Percentiles rank a stretch among this genome's conserved stretches.
These are phyloP conservation scores for Conus betulinus DNA, from an alignment of 1,140 invertebrate genomes.

Conservation along the genomic window DNA sequence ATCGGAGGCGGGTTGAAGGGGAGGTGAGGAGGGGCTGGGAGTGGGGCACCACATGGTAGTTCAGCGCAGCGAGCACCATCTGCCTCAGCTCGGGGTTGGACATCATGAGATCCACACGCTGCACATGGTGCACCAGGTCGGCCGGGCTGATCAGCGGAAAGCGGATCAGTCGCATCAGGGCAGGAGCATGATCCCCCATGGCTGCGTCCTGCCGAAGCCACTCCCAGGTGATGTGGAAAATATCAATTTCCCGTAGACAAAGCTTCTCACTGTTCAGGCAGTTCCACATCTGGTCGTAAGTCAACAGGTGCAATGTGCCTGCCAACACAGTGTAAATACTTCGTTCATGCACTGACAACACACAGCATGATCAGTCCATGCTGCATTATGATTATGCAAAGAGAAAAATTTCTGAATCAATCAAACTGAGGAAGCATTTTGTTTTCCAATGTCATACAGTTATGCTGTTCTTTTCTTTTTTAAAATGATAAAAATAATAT, in stretches of 20 bases:
- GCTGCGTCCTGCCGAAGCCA: slow-evolving; percentile 69
- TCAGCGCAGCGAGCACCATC: slow-evolving; percentile 74
- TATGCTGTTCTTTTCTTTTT: no score
- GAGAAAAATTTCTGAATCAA: no score
- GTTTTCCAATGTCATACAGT: no score
- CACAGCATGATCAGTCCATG: no score
- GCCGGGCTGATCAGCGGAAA: slow-evolving; percentile 74
- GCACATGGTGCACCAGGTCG: slow-evolving; percentile 73
- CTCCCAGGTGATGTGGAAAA: slow-evolving; percentile 74
- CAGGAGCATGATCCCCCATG: slow-evolving; percentile 66
- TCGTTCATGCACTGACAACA: no score
- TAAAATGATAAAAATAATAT: no score
- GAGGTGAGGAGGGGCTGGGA: slow-evolving; percentile 67
- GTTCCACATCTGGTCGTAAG: slow-evolving; percentile 74
- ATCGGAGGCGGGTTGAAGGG: slow-evolving; percentile 65
- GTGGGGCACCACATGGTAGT: slow-evolving; percentile 76
- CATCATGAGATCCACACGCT: slow-evolving; percentile 74
- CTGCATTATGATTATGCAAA: no score
- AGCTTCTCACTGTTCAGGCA: slow-evolving; percentile 71
- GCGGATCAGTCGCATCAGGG: slow-evolving; percentile 73
- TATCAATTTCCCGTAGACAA: slow-evolving; percentile 72
- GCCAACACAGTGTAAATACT: no score
- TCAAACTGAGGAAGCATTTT: no score
- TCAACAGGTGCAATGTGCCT: slow-evolving; percentile 67
- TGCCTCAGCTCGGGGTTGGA: slow-evolving; percentile 69